Evolutionary conservation across 1,140 invertebrate genomes (phyloP), one percentile per base, ranked within the genome.

Genomic region (Polypedilum vanderplanki): DNA sequence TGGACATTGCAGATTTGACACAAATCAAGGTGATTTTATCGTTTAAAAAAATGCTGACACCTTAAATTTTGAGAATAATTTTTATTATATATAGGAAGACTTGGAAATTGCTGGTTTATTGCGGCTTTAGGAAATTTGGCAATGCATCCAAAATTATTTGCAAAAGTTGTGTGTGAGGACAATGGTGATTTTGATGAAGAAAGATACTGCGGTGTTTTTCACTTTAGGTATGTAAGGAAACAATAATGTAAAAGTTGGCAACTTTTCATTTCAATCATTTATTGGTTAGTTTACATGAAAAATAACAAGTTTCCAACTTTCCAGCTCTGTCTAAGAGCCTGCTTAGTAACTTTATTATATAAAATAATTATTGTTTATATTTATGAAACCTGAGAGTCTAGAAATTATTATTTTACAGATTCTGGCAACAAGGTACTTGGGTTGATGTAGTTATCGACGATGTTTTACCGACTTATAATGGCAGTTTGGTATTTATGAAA

Each of bases 371-470:
- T n/a, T n/a, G n/a, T n/a, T n/a, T n/a, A n/a, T n/a, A n/a, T n/a
- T n/a, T n/a, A n/a, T n/a, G n/a, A n/a, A n/a, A n/a, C n/a, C n/a
- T n/a, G n/a, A n/a, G n/a, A n/a, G n/a, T n/a, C n/a, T n/a, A n/a
- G n/a, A n/a, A n/a, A n/a, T n/a, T n/a, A n/a, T n/a, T n/a, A 40
- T 40, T 74, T 22, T 22, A 22, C 65, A 76, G 83, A 46, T 85
- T 89, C 76, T 89, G 88, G 88, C 82, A 86, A 75, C 89, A 87
- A 77, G 88, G 88, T 7, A 77, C 85, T 75, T 89, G 88, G 90
- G 82, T 88, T n/a, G 88, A 90, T 78, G 87, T 91, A 4, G 85
- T 89, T 3, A 84, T 91, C n/a, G 90, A 91, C 79, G 90, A 92
- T 80, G 78, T 86, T 3, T 80, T 91, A 24, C 90, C 90, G 4